Percentiles rank a stretch among this genome's conserved stretches.
Conservation (phyloP, 2,113 vertebrate genomes). For the Sylvilagus bachmani region DNA sequence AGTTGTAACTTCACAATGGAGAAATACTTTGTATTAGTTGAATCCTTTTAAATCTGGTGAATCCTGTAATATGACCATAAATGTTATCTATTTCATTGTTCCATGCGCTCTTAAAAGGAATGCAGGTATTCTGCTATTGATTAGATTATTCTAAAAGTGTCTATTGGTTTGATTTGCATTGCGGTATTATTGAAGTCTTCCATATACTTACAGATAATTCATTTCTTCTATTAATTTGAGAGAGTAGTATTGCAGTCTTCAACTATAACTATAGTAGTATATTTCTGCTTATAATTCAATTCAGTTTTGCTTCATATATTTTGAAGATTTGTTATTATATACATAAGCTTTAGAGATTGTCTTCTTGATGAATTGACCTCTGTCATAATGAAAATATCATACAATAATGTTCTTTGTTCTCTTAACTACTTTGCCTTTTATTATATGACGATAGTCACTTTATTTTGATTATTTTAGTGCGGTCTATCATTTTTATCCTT, state of each 20-base stretch:
- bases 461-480: background rate
- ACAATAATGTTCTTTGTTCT: background rate
- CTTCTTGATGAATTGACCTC: background rate
- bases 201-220: background rate
- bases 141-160: background rate
- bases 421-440: background rate
- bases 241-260: background rate
- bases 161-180: background rate
- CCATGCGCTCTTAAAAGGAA: background rate
- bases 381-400: background rate
- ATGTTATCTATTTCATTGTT: background rate
- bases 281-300: background rate
- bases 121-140: background rate
- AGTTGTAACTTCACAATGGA: background rate
- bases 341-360: background rate
- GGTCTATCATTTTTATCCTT: background rate
- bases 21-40: background rate
- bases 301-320: background rate
- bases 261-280: background rate
- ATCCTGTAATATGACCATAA: background rate
- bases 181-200: background rate
- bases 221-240: background rate
- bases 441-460: background rate
- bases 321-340: background rate
- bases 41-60: background rate